phyloP scores from a whole-genome alignment of 2,888 invertebrate species.

The Meta bourneti region DNA sequence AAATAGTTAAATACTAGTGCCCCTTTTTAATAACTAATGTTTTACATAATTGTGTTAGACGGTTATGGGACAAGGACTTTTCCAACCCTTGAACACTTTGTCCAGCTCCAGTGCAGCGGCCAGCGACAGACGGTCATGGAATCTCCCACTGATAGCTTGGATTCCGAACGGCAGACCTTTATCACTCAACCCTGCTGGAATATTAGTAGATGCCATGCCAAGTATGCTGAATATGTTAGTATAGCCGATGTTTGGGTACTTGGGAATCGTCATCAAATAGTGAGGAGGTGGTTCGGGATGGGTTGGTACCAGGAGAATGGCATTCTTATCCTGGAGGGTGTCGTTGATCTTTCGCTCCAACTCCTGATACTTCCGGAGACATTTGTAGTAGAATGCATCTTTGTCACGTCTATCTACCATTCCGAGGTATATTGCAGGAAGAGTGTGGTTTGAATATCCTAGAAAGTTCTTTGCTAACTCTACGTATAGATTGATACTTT shows the following conservation, averaged over 20 bases:
- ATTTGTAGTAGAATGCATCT: slow-evolving; percentile 53
- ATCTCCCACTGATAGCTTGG: slow-evolving; percentile 83
- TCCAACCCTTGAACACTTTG: slow-evolving; percentile 90
- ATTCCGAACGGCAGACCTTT: slow-evolving; percentile 88
- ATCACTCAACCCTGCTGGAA: slow-evolving; percentile 87
- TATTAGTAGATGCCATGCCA: slow-evolving; percentile 91
- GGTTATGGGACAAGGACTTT: slow-evolving; percentile 50
- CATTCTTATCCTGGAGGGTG: slow-evolving; percentile 83
- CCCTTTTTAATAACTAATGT: too few relatives aligned
- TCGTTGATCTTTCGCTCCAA: slow-evolving; percentile 45
- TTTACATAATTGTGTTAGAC: background rate
- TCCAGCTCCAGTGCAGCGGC: slow-evolving; percentile 90
- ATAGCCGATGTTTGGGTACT: slow-evolving; percentile 91
- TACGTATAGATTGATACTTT: slow-evolving; percentile 80
- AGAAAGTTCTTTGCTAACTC: slow-evolving; percentile 51
- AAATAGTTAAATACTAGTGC: too few relatives aligned
- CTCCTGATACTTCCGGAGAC: slow-evolving; percentile 19
- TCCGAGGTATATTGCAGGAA: slow-evolving; percentile 56
- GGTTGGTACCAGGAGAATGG: slow-evolving; percentile 92
- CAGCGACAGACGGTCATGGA: slow-evolving; percentile 89
- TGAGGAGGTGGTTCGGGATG: slow-evolving; percentile 94
- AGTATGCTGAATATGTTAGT: slow-evolving; percentile 92
- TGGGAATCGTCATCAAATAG: slow-evolving; percentile 91
- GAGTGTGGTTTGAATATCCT: slow-evolving; percentile 50
- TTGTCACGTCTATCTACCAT: slow-evolving; percentile 83